Conservation (phyloP, 1,140 invertebrate genomes). For the Sarcophaga bullata region DNA sequence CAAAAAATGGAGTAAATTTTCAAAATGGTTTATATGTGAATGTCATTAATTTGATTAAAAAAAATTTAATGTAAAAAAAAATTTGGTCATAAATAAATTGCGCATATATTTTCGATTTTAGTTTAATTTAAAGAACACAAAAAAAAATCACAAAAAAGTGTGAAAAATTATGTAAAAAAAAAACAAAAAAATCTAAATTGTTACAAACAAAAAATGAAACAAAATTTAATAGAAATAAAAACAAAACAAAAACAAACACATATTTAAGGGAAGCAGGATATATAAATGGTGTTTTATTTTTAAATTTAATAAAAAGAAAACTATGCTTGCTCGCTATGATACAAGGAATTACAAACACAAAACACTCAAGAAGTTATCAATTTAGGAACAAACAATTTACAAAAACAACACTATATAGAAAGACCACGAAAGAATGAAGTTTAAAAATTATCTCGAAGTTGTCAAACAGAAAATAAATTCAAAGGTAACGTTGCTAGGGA, state of each 20-base stretch:
- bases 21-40: neutral
- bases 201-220: neutral
- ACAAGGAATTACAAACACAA: no score
- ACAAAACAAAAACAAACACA: neutral
- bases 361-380: no score
- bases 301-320: no score
- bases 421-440: no score
- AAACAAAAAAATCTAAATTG: neutral
- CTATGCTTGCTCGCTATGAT: no score
- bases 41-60: neutral
- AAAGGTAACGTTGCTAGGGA: no score
- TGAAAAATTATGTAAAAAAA: neutral
- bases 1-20: neutral
- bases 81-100: neutral
- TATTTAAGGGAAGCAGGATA: conserved; percentile 18
- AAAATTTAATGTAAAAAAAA: neutral
- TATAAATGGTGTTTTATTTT: neutral
- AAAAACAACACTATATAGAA: no score
- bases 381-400: no score
- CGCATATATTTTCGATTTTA: neutral
- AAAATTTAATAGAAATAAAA: conserved; percentile 16
- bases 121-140: neutral
- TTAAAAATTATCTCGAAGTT: no score
- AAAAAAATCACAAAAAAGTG: neutral
- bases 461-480: no score